phyloP scores from a whole-genome alignment of 2,797 vertebrate genomes.

The Ptychadena robeensis region DNA sequence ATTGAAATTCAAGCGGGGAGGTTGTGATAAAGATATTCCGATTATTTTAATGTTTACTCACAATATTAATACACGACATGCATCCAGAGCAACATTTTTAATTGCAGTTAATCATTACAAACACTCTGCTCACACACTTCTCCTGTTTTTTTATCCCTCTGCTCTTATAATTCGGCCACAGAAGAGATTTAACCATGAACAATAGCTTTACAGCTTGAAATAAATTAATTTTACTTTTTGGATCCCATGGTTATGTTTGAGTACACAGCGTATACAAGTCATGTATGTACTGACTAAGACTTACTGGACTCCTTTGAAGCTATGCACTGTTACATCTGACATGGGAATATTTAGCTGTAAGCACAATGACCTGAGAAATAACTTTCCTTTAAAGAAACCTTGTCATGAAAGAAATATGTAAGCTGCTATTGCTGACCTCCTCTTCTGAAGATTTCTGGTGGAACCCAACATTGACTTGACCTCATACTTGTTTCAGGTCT shows the following conservation, averaged over 20 bases:
- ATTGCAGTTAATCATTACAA: neutral
- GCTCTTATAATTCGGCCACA: neutral
- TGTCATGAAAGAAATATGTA: too few species aligned
- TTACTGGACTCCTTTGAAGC: neutral
- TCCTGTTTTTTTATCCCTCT: neutral
- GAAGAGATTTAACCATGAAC: slow-evolving; percentile 9
- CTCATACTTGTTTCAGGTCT: too few species aligned
- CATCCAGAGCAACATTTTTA: slow-evolving; percentile 11
- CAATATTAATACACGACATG: slow-evolving; percentile 27
- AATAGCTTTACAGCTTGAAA: slow-evolving; percentile 2
- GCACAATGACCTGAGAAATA: neutral
- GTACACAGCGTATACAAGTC: slow-evolving; percentile 6
- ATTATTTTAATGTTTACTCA: slow-evolving; percentile 24
- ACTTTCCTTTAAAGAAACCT: too few species aligned
- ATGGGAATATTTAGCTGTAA: slow-evolving; percentile 13
- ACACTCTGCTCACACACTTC: neutral
- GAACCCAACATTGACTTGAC: too few species aligned
- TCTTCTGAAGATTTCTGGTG: too few species aligned
- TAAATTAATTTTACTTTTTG: neutral
- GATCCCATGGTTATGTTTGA: slow-evolving; percentile 27
- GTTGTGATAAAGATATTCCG: slow-evolving; percentile 13
- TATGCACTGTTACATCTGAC: neutral
- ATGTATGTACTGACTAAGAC: neutral
- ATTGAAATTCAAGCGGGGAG: slow-evolving; percentile 17
- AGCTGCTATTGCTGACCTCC: too few species aligned